Percentiles rank a stretch among this genome's conserved stretches.
These are phyloP conservation scores for Orthonychiurus folsomi DNA, from an alignment of 2,888 invertebrate species.

Conservation along the genomic window DNA sequence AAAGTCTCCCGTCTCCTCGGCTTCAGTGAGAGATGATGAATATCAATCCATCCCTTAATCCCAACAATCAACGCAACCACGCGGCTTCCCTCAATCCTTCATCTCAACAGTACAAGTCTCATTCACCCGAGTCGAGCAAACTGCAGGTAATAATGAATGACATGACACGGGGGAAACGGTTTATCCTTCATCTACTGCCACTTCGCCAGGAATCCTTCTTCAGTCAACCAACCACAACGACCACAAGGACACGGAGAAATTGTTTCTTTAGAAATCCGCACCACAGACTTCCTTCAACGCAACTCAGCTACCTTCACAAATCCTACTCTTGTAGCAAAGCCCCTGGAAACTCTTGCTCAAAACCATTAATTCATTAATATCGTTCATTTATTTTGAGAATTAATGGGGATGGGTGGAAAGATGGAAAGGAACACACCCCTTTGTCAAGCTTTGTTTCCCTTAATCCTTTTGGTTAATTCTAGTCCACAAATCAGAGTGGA, in stretches of 20 bases:
- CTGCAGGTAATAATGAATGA: neutral
- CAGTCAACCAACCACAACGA: no score
- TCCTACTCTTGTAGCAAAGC: neutral
- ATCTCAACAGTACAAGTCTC: neutral
- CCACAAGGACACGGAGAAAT: no score
- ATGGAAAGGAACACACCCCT: no score
- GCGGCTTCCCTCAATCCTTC: neutral
- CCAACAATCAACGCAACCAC: neutral
- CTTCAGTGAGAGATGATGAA: neutral
- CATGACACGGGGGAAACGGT: neutral
- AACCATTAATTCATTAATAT: no score
- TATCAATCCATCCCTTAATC: slow-evolving; percentile 1
- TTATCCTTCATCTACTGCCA: neutral
- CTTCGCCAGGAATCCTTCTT: no score
- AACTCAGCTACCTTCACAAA: neutral
- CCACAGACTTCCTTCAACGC: slow-evolving; percentile 1
- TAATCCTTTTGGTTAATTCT: no score
- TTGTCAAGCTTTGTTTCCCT: no score
- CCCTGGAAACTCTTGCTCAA: no score
- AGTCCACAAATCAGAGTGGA: no score
- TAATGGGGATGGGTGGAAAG: no score
- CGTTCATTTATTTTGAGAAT: no score
- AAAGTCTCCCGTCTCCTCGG: no score
- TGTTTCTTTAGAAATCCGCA: neutral
- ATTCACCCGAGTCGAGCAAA: neutral